Percentiles rank a stretch among this genome's conserved stretches.
Conservation (phyloP, 37 sponge, comb jelly and placozoan species). For the Amphimedon queenslandica region DNA sequence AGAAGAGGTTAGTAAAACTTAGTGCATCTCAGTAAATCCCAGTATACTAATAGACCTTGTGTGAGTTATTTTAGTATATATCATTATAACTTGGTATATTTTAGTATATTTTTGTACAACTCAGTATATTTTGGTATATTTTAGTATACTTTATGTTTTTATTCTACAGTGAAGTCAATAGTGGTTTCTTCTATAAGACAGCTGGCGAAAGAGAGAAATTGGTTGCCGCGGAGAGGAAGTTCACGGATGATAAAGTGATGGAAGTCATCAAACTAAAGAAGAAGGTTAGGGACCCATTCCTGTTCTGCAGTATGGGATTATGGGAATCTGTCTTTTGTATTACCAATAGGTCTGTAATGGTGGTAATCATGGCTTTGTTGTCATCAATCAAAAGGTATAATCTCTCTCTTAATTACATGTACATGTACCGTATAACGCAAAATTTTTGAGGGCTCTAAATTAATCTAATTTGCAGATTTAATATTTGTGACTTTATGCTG, state of each 20-base stretch:
- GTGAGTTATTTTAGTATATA: too few species aligned
- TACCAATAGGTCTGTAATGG: conserved; percentile 71
- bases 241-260: conserved; percentile 89
- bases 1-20: conserved; percentile 82
- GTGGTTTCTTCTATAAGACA: conserved; percentile 93
- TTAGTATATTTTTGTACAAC: too few species aligned
- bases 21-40: too few species aligned
- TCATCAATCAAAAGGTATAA: conserved; percentile 94
- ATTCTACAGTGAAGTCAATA: conserved; percentile 83
- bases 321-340: neutral
- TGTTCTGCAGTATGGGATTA: too few species aligned
- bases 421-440: too few species aligned
- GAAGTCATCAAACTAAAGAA: conserved; percentile 91
- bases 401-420: neutral
- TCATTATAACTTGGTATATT: too few species aligned
- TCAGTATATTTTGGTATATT: too few species aligned
- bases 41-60: too few species aligned
- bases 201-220: conserved; percentile 92
- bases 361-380: conserved; percentile 89
- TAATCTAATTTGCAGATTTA: conserved; percentile 54
- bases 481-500: too few species aligned
- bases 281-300: conserved; percentile 70
- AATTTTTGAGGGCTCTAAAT: neutral
- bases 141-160: neutral
- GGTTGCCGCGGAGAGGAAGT: conserved; percentile 90